A percentile compares a stretch with the other conserved stretches of the same genome.
Conservation (phyloP, 2,888 invertebrate genomes). For the Merodon equestris region DNA sequence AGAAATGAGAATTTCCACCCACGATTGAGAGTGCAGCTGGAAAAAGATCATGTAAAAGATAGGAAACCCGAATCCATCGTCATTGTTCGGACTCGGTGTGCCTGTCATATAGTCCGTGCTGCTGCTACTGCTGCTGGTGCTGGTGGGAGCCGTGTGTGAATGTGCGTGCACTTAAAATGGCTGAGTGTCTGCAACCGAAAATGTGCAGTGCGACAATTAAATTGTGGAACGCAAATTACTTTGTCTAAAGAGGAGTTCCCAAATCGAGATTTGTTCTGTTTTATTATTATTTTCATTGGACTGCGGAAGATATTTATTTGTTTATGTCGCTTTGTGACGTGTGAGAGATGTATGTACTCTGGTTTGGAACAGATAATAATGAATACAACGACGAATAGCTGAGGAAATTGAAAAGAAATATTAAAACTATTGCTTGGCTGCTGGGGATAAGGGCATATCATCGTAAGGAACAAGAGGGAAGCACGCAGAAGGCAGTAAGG, state of each 20-base stretch:
- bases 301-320: conserved; percentile 12
- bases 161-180: conserved; percentile 68
- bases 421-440: too few relatives aligned
- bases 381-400: conserved; percentile 36
- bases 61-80: conserved; percentile 49
- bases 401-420: too few relatives aligned
- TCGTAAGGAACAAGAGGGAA: too few relatives aligned
- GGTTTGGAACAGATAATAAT: conserved; percentile 26
- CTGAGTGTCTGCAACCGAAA: conserved; percentile 68
- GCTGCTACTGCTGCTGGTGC: background rate
- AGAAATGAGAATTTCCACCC: conserved; percentile 36
- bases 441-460: too few relatives aligned
- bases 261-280: background rate
- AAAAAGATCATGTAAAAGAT: conserved; percentile 54
- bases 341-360: conserved; percentile 14
- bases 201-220: conserved; percentile 66
- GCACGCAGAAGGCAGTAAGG: conserved; percentile 15
- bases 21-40: conserved; percentile 12
- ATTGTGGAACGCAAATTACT: conserved; percentile 55
- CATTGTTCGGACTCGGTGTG: conserved; percentile 54
- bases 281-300: background rate
- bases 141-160: conserved; percentile 55
- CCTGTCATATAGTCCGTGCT: conserved; percentile 45
- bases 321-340: conserved; percentile 38
- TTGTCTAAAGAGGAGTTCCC: conserved; percentile 20